Evolutionary conservation across 2,888 invertebrate genomes (phyloP), one percentile per base, ranked within the genome.

Genomic region (Torymus texanus): DNA sequence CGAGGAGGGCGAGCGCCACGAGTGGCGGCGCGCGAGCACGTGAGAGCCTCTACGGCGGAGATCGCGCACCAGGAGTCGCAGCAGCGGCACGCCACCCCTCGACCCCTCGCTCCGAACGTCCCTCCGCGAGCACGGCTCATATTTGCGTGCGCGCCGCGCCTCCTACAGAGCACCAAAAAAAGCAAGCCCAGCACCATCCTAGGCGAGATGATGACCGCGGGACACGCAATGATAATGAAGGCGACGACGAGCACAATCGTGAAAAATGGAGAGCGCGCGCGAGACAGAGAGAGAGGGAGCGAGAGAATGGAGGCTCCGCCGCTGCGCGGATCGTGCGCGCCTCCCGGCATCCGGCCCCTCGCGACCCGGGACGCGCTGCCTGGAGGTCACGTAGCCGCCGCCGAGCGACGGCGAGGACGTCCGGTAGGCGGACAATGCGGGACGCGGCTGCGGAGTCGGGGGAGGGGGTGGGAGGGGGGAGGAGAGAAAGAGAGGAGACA

Each of bases 61-160:
- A 11, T 53, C 58, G 53, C 12, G 72, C 81, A 79, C 81, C 70
- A 79, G 81, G 81, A 81, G 78, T 71, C 71, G 70, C 13, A 16
- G 59, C 56, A 12, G 29, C 11, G 16, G 24, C 24, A 12, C 11
- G 51, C 18, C 21, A 24, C 13, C 29, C 55, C 51, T 59, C 16
- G 2, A 24, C 21, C 74, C n/a, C n/a, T 50, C n/a, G 58, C n/a
- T 29, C 21, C 21, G 21, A n/a, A n/a, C n/a, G 21, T 2, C 21
- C 21, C 21, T 21, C 21, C 21, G 21, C 21, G 21, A 62, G 4
- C 50, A 18, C 21, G n/a, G 50, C 18, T 53, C 50, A 14, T 10
- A 16, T 50, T 14, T n/a, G 18, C 14, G 63, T 55, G 13, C 18
- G n/a, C 41, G n/a, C 59, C 5, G 59, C 61, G 66, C 67, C 59